Percentiles rank a stretch among this genome's conserved stretches.
Conservation (phyloP, 2,113 vertebrate genomes). For the Phodopus roborovskii region DNA sequence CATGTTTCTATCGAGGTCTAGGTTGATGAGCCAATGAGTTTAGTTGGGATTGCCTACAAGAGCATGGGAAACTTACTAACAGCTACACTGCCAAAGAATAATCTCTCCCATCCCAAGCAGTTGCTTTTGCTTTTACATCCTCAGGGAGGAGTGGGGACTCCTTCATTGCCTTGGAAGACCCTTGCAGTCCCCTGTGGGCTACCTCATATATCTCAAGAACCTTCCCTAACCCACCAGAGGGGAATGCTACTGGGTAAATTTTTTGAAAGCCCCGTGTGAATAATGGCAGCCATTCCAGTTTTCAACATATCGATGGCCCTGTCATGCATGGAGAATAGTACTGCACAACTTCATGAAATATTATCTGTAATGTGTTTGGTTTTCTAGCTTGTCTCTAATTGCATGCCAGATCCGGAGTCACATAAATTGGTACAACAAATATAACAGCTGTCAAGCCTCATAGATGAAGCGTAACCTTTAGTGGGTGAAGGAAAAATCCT, state of each 20-base stretch:
- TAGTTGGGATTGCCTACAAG: background rate
- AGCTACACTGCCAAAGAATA: background rate
- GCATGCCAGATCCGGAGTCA: background rate
- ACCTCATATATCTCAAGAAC: background rate
- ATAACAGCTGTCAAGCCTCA: background rate
- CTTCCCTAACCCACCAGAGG: background rate
- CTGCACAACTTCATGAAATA: background rate
- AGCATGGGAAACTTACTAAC: background rate
- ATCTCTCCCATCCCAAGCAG: background rate
- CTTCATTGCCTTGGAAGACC: background rate
- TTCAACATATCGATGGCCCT: background rate
- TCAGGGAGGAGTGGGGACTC: background rate
- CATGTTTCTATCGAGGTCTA: background rate
- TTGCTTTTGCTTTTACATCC: background rate
- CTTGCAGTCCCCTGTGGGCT: too few species aligned
- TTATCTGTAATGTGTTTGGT: background rate
- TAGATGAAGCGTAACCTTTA: background rate
- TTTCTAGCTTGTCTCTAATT: background rate
- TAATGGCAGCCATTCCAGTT: background rate
- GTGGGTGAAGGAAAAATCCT: background rate
- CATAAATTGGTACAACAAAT: conserved; percentile 9
- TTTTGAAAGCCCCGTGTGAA: background rate
- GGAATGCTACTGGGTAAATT: background rate
- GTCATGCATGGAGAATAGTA: background rate
- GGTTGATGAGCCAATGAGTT: background rate